Evolutionary conservation across 92 coral and sea anemone species (phyloP).

Genomic region (Diadumene lineata): DNA sequence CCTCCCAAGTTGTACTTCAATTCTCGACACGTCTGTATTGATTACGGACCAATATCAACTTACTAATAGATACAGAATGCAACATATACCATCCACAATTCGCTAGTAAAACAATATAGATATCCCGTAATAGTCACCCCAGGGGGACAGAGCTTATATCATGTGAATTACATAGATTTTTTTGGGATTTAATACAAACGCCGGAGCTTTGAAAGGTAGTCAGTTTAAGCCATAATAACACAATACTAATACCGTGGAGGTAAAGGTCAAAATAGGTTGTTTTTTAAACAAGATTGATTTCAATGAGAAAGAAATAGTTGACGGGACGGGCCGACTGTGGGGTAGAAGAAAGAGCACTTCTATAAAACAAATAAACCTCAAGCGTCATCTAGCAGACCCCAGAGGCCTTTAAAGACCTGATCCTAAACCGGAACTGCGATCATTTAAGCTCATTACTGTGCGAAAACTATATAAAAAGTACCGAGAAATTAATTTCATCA

Average conservation of each 20-base stretch:
- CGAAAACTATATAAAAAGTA: background rate
- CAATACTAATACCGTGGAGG: constrained; percentile 1
- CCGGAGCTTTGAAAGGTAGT: background rate
- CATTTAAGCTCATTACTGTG: background rate
- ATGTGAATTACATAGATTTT: background rate
- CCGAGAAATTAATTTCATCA: background rate
- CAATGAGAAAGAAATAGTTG: background rate
- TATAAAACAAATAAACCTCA: background rate
- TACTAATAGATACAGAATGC: background rate
- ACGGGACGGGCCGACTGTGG: background rate
- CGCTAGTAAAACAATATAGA: background rate
- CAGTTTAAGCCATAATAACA: constrained; percentile 13
- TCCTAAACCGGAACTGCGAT: background rate
- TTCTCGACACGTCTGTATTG: no score
- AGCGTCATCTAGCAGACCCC: no score
- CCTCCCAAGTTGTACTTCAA: no score
- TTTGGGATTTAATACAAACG: background rate
- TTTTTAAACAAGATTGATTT: background rate
- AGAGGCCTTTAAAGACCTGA: background rate
- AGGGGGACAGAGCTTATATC: background rate
- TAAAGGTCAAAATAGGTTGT: constrained; percentile 13
- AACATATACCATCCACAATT: background rate
- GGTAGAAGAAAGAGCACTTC: background rate
- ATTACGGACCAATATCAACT: background rate
- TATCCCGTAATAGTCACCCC: background rate